A percentile compares a stretch with the other conserved stretches of the same genome.
These are phyloP conservation scores for Sarotherodon lohbergeri DNA, from an alignment of 2,113 vertebrate species.

Conservation along the genomic window DNA sequence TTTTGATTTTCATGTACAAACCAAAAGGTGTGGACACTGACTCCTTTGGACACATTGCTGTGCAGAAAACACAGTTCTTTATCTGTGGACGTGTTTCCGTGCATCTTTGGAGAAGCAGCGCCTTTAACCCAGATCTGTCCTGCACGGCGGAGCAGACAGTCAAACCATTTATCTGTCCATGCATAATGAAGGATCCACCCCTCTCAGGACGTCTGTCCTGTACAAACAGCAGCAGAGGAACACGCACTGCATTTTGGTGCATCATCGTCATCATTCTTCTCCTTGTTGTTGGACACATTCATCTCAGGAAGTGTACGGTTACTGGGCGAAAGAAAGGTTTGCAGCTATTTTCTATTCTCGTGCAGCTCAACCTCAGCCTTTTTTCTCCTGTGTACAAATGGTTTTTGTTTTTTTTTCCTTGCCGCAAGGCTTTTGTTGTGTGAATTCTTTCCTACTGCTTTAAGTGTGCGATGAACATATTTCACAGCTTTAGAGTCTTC, in stretches of 20 bases:
- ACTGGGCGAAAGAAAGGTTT: background rate
- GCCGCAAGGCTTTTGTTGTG: background rate
- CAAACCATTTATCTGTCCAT: background rate
- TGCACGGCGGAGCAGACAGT: background rate
- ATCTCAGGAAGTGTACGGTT: background rate
- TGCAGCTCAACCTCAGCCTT: background rate
- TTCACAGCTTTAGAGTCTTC: background rate
- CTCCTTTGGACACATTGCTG: background rate
- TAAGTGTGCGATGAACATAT: background rate
- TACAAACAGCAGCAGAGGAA: background rate
- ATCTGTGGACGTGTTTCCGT: background rate
- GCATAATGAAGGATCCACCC: constrained; percentile 9
- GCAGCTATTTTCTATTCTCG: background rate
- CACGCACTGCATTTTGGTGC: background rate
- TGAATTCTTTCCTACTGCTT: background rate
- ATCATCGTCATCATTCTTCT: background rate
- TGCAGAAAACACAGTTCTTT: background rate
- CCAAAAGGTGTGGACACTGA: background rate
- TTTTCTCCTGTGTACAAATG: background rate
- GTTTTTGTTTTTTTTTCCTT: background rate
- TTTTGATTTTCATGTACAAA: background rate
- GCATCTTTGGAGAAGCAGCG: background rate
- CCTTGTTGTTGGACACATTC: background rate
- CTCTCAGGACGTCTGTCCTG: background rate
- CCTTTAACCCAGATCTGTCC: constrained; percentile 1